phyloP scores from a whole-genome alignment of 1,140 invertebrate species.

The Zaprionus africanus region DNA sequence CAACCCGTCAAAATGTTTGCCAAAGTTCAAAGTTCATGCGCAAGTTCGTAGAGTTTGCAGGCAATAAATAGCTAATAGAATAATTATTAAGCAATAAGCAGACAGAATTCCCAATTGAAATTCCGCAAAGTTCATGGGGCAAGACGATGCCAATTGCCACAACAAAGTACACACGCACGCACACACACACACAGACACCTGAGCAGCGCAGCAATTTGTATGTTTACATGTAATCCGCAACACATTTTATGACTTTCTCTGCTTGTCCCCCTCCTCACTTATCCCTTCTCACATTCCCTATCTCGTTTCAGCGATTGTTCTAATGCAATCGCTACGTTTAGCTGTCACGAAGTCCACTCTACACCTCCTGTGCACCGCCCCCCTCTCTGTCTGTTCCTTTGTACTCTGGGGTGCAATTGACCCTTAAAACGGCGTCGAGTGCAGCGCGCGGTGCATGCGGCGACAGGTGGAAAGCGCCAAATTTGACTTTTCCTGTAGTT shows the following conservation, averaged over 20 bases:
- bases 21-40: not conserved
- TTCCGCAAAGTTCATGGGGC: not conserved
- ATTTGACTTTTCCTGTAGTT: constrained; percentile 46
- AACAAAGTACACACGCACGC: not conserved
- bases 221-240: constrained; percentile 15
- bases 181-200: constrained; percentile 1
- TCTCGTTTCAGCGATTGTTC: not conserved
- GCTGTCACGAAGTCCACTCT: constrained; percentile 13
- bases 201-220: constrained; percentile 1
- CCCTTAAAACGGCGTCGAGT: constrained; percentile 33
- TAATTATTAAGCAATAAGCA: constrained; percentile 6
- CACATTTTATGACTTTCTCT: constrained; percentile 6
- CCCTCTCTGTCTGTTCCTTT: not conserved
- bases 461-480: constrained; percentile 31
- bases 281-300: not conserved
- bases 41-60: not conserved
- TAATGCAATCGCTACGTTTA: constrained; percentile 14
- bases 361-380: not conserved
- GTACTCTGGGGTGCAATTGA: constrained; percentile 36
- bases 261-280: not conserved
- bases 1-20: not conserved
- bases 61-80: constrained; percentile 3
- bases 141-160: constrained; percentile 1
- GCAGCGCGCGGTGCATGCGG: constrained; percentile 12
- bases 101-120: not conserved